These are phyloP conservation scores for Agrypnia vestita DNA, from an alignment of 1,140 invertebrate species.

Conservation along the genomic window DNA sequence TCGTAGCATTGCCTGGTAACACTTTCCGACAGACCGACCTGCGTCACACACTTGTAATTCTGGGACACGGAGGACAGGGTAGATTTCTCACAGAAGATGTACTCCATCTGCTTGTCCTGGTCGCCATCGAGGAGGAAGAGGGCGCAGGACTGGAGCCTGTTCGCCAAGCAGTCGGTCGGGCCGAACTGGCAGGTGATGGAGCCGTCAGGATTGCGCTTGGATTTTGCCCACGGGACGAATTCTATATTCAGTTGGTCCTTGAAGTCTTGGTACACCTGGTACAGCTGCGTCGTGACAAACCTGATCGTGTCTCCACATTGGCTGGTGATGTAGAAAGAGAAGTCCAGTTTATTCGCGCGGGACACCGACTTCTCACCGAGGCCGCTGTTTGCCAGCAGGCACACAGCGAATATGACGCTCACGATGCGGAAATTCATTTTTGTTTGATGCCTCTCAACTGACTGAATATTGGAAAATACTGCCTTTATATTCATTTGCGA, in stretches of 20 bases:
- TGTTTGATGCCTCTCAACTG: too few species aligned
- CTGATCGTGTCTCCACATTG: constrained; percentile 63
- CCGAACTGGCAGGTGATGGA: constrained; percentile 64
- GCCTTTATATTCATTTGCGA: too few species aligned
- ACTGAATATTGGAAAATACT: too few species aligned
- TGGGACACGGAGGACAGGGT: constrained; percentile 12
- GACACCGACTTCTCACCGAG: background rate
- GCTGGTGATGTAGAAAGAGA: constrained; percentile 64
- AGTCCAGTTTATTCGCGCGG: constrained; percentile 62
- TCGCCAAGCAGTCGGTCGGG: constrained; percentile 65
- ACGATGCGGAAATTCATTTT: background rate
- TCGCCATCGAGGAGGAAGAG: constrained; percentile 61
- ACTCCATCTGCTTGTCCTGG: constrained; percentile 61
- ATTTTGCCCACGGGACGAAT: constrained; percentile 68
- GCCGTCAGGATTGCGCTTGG: constrained; percentile 60
- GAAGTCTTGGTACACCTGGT: constrained; percentile 63
- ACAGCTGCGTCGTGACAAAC: constrained; percentile 63
- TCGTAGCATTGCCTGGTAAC: constrained; percentile 28
- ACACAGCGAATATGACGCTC: constrained; percentile 8
- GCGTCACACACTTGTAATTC: constrained; percentile 40
- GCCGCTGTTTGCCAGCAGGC: background rate
- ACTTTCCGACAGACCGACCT: constrained; percentile 18
- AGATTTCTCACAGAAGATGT: constrained; percentile 46
- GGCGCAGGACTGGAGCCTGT: constrained; percentile 66
- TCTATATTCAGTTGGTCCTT: constrained; percentile 64